Conservation (phyloP, 2,888 invertebrate genomes). For the Eretmocerus hayati region DNA sequence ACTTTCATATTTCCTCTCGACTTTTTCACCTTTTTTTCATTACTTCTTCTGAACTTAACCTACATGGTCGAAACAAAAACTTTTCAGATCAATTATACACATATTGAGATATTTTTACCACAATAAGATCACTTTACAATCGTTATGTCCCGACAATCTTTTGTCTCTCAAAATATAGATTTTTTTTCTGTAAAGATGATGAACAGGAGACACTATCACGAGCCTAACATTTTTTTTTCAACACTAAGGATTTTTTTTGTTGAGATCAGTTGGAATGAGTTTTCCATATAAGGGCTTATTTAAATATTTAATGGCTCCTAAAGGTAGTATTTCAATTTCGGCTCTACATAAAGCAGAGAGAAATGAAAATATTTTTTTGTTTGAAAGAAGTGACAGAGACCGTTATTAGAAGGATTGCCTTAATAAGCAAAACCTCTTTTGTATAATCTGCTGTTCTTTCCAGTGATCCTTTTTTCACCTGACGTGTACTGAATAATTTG, state of each 20-base stretch:
- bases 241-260: neutral
- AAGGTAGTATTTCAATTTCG: conserved; percentile 22
- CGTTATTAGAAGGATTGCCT: neutral
- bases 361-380: conserved; percentile 3
- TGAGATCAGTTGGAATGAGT: neutral
- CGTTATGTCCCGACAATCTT: too few relatives aligned
- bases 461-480: conserved; percentile 72
- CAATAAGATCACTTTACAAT: too few relatives aligned
- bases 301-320: neutral
- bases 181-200: too few relatives aligned
- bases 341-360: conserved; percentile 1
- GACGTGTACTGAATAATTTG: conserved; percentile 68
- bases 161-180: too few relatives aligned
- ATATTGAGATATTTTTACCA: neutral
- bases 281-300: neutral
- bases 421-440: conserved; percentile 31
- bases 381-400: neutral
- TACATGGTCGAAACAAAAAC: too few relatives aligned
- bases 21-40: neutral
- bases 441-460: conserved; percentile 41
- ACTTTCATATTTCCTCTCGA: neutral
- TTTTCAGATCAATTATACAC: too few relatives aligned
- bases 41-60: neutral
- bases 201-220: too few relatives aligned
- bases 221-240: too few relatives aligned